These are phyloP conservation scores for Xyrauchen texanus DNA, from an alignment of 2,113 vertebrate species.

Conservation along the genomic window DNA sequence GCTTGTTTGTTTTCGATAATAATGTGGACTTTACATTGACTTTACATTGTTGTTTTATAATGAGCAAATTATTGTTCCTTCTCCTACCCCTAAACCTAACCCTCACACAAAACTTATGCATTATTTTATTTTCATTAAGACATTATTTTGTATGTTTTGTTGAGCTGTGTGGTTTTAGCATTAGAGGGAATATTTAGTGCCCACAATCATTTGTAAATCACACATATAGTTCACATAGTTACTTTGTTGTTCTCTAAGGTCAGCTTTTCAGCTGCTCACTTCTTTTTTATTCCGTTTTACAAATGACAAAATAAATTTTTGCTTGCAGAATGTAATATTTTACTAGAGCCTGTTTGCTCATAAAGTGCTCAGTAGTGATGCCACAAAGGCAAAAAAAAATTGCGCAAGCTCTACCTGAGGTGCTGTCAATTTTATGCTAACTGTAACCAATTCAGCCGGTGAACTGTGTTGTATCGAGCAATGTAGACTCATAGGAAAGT, in stretches of 20 bases:
- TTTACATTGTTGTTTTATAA: no score
- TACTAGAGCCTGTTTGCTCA: background rate
- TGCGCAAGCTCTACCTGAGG: constrained; percentile 13
- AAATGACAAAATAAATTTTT: no score
- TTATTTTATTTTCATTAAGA: no score
- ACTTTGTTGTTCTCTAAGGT: constrained; percentile 24
- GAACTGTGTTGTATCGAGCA: constrained; percentile 37
- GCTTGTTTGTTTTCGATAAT: no score
- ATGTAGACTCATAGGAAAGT: constrained; percentile 39
- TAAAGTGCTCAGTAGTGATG: background rate
- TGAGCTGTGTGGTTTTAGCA: background rate
- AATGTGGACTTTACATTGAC: no score
- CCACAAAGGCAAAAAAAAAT: constrained; percentile 9
- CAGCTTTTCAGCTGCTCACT: background rate
- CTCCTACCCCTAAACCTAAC: no score
- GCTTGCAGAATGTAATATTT: background rate
- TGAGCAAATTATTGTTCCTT: no score
- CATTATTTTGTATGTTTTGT: background rate
- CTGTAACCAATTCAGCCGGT: background rate
- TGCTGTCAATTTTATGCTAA: constrained; percentile 5
- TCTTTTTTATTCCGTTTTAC: no score
- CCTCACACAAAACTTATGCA: no score
- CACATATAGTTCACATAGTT: constrained; percentile 4
- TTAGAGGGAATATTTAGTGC: background rate
- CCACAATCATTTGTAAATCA: background rate